phyloP scores from a whole-genome alignment of 2,888 invertebrate genomes.

The Hemaris fuciformis region DNA sequence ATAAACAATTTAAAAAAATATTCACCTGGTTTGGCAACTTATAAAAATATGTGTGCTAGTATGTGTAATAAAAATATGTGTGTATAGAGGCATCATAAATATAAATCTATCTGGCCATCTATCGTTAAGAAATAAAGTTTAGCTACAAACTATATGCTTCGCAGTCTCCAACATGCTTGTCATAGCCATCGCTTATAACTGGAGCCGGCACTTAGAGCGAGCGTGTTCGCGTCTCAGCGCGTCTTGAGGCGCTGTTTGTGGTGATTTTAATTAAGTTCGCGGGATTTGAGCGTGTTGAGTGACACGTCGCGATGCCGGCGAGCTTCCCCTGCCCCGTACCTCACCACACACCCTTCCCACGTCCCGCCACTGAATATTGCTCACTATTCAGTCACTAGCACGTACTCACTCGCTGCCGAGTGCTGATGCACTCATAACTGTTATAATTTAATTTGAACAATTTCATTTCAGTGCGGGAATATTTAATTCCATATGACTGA shows the following conservation, averaged over 20 bases:
- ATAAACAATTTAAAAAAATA: no score
- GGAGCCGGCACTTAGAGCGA: neutral
- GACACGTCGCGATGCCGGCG: neutral
- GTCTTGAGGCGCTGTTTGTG: constrained; percentile 25
- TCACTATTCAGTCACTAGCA: neutral
- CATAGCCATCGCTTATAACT: neutral
- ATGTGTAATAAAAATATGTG: no score
- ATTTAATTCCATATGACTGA: neutral
- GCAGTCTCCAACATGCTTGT: neutral
- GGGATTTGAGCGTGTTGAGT: constrained; percentile 28
- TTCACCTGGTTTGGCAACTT: no score
- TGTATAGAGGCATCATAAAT: no score
- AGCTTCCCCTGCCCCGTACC: no score
- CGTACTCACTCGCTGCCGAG: no score
- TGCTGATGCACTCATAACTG: neutral
- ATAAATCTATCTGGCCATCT: no score
- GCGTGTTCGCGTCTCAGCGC: neutral
- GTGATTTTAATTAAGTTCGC: constrained; percentile 47
- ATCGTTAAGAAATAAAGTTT: no score
- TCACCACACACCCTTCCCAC: neutral
- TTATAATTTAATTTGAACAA: neutral
- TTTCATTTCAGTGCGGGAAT: neutral
- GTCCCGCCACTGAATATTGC: neutral
- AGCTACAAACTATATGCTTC: no score
- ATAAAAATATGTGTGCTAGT: no score